Percentiles rank a stretch among this genome's conserved stretches.
Evolutionary conservation across 1,140 invertebrate species (phyloP).

Genomic region (Pantala flavescens): DNA sequence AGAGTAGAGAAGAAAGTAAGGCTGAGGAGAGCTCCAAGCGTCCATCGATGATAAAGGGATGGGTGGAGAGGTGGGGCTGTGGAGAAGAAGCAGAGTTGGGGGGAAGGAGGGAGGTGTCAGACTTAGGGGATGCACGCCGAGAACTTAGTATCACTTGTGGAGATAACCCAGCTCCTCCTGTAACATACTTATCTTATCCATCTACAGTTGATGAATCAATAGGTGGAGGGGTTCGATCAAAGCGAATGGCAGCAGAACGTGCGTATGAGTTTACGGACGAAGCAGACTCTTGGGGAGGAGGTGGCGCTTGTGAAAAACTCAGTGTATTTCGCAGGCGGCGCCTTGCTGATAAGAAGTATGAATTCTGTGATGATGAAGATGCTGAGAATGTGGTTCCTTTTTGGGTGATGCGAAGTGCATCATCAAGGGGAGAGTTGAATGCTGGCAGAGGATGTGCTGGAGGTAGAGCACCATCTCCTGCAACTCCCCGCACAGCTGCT

Average conservation of each 20-base stretch:
- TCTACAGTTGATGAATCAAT: neutral
- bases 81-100: neutral
- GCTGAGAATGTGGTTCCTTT: constrained; percentile 67
- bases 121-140: constrained; percentile 11
- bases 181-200: constrained; percentile 5
- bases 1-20: neutral
- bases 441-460: neutral
- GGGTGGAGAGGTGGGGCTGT: neutral
- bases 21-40: neutral
- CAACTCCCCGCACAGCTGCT: neutral
- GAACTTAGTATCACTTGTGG: constrained; percentile 22
- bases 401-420: neutral
- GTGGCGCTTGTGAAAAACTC: constrained; percentile 60
- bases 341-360: constrained; percentile 83
- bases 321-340: constrained; percentile 68
- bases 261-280: constrained; percentile 78
- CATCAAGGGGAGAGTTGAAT: neutral
- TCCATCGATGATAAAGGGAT: neutral
- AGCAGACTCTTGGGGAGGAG: constrained; percentile 27
- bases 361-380: constrained; percentile 67
- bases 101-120: constrained; percentile 10
- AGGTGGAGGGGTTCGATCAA: neutral
- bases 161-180: neutral
- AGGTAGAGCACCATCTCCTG: neutral
- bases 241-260: constrained; percentile 46